Base-by-base conservation (phyloP, 2,888 invertebrate genomes). In the Eueremaeus valkanovi region DNA sequence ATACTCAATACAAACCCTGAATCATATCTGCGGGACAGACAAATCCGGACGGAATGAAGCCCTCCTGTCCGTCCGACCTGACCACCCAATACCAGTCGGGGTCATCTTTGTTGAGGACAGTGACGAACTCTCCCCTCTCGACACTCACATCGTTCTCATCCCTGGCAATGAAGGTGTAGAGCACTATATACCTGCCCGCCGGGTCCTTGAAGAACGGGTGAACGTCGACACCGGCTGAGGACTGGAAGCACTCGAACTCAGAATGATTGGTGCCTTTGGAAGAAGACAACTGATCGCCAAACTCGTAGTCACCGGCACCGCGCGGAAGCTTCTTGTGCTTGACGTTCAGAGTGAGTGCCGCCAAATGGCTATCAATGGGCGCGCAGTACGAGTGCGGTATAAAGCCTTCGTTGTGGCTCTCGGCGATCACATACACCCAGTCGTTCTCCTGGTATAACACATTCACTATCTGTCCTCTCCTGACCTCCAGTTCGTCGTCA, bases 71-170 rank as follows among this genome's bases (percentile, higher is more conserved):
- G 82, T 95, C 93, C 80, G 91, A 91, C 79, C 94, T 87, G 51
- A 93, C 90, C 73, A 96, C 92, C 95, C 95, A 96, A 83, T 91
- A 95, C 96, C 96, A 96, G 84, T 95, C 95, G 0, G 93, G 91
- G 84, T 96, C 95, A 83, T 95, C 95, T 81, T 92, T 88, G 84
- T 96, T 96, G 16, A 96, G 85, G 18, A 96, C 93, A 76, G 95
- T 95, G n/a, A 96, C 94, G 85, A 95, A 92, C 83, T 96, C 95
- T 0, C 95, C 95, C 70, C 94, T 86, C 81, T 94, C 93, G 0
- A 96, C 95, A 51, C 92, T 92, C 0, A 95, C 91, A 83, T 96
- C 96, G 81, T 95, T 95, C 83, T 95, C 95, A 82, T 95, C 94
- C 45, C 93, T 85, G 0, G 95, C 95, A 51, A 92, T 91, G 83